Evolutionary conservation across 2,797 vertebrate species (phyloP).

Genomic region (Odontamblyopus rebecca): DNA sequence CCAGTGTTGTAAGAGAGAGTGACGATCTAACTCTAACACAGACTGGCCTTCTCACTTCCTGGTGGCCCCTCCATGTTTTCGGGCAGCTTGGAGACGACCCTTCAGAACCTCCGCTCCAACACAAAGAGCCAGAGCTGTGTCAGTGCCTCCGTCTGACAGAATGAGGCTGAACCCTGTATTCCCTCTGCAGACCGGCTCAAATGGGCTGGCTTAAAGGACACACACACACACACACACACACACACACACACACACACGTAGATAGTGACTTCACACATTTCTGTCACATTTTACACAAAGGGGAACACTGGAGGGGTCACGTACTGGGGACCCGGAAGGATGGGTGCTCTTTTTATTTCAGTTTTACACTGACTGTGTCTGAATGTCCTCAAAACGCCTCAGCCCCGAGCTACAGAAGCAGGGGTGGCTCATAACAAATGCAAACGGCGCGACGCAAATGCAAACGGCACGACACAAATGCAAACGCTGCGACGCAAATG

Average conservation of each 20-base stretch:
- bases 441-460: no score
- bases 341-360: no score
- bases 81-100: not conserved
- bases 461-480: no score
- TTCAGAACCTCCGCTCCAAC: not conserved
- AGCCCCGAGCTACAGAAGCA: no score
- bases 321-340: no score
- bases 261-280: not conserved
- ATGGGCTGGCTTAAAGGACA: not conserved
- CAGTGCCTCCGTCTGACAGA: not conserved
- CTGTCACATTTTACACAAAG: no score
- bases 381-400: no score
- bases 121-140: not conserved
- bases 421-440: no score
- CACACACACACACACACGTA: not conserved
- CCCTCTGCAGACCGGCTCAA: not conserved
- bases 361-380: no score
- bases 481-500: no score
- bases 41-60: not conserved
- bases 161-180: not conserved
- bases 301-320: no score
- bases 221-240: not conserved
- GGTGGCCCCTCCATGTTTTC: not conserved
- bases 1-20: no score
- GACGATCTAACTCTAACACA: not conserved